Evolutionary conservation across 2,888 invertebrate genomes (phyloP).

Genomic region (Neoascia interrupta): DNA sequence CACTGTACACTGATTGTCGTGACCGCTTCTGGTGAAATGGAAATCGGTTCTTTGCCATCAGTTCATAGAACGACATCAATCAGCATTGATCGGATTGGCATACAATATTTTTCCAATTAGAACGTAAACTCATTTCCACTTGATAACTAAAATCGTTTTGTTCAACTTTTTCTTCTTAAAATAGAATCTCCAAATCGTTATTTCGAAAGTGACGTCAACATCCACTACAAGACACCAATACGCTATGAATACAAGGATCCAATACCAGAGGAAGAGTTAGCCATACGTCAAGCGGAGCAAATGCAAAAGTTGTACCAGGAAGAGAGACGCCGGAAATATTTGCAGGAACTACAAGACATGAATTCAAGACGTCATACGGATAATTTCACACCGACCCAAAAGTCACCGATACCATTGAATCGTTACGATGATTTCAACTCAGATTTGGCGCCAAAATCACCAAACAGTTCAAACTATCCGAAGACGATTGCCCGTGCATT

Average conservation of each 20-base stretch:
- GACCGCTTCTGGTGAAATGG: not conserved
- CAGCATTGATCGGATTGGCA: slow-evolving; percentile 40
- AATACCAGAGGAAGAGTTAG: slow-evolving; percentile 93
- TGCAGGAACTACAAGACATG: slow-evolving; percentile 96
- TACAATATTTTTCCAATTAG: no score
- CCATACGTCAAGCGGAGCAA: slow-evolving; percentile 91
- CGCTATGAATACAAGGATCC: slow-evolving; percentile 92
- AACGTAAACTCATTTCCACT: no score
- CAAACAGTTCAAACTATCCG: slow-evolving; percentile 75
- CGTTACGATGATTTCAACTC: slow-evolving; percentile 94
- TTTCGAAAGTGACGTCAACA: slow-evolving; percentile 95
- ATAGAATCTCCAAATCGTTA: slow-evolving; percentile 94
- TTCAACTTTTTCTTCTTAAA: slow-evolving; percentile 10
- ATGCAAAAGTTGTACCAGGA: slow-evolving; percentile 95
- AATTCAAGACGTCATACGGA: slow-evolving; percentile 96
- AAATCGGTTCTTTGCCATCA: not conserved
- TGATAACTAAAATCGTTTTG: not conserved
- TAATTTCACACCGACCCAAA: slow-evolving; percentile 95
- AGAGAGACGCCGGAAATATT: slow-evolving; percentile 93
- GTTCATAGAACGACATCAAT: slow-evolving; percentile 24
- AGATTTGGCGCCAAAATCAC: slow-evolving; percentile 81
- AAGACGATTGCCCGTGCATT: slow-evolving; percentile 92
- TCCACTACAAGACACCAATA: slow-evolving; percentile 94
- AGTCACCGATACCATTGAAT: slow-evolving; percentile 94
- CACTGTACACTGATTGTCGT: slow-evolving; percentile 16